Percentiles rank a stretch among this genome's conserved stretches.
These are phyloP conservation scores for Vireo altiloquus DNA, from an alignment of 2,113 vertebrate species.

Conservation along the genomic window DNA sequence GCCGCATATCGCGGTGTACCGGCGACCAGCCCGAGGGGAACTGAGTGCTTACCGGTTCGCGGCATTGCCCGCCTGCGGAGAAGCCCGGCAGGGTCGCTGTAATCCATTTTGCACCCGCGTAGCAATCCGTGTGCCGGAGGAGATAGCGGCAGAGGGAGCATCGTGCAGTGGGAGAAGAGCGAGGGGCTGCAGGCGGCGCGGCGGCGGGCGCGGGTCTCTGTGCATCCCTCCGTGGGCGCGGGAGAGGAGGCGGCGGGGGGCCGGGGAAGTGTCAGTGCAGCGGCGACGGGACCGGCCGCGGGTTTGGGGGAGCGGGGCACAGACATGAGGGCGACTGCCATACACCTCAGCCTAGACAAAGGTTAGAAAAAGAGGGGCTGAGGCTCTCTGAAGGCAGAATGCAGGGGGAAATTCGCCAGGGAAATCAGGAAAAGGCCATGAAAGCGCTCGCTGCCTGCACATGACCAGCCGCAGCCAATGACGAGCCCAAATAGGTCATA, in stretches of 20 bases:
- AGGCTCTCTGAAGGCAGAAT: slow-evolving; percentile 88
- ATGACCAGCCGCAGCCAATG: slow-evolving; percentile 99
- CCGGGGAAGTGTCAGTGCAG: not conserved
- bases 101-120: slow-evolving; percentile 66
- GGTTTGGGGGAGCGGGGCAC: not conserved
- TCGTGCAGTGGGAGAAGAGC: not conserved
- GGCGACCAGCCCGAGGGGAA: not conserved
- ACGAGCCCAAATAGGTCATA: slow-evolving; percentile 94
- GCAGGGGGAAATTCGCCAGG: slow-evolving; percentile 88
- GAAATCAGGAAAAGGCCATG: slow-evolving; percentile 91
- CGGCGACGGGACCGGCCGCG: not conserved
- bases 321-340: slow-evolving; percentile 51
- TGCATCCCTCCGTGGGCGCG: slow-evolving; percentile 3
- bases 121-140: slow-evolving; percentile 14
- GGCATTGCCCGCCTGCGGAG: slow-evolving; percentile 11
- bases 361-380: slow-evolving; percentile 86
- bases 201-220: not conserved
- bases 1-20: not conserved
- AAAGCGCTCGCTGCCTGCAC: slow-evolving; percentile 93
- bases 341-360: slow-evolving; percentile 81
- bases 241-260: not conserved
- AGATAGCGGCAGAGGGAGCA: not conserved
- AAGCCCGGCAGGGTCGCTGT: slow-evolving; percentile 50
- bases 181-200: not conserved
- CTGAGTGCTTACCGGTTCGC: slow-evolving; percentile 66